Conservation (phyloP, 2,888 invertebrate genomes). For the Rhamphomyia laevipes region DNA sequence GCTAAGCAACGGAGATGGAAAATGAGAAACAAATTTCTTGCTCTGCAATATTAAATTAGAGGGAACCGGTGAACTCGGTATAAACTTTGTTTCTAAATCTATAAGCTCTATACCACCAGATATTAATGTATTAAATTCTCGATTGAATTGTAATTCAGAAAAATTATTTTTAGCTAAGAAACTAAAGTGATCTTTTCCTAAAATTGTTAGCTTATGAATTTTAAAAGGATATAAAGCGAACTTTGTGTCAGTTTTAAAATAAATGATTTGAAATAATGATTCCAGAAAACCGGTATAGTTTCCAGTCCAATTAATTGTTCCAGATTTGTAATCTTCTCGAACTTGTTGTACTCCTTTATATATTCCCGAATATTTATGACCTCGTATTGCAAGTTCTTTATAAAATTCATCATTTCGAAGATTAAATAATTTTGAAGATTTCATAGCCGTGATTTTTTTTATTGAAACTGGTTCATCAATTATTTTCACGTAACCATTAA, state of each 20-base stretch:
- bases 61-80: slow-evolving; percentile 53
- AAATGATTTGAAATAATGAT: slow-evolving; percentile 68
- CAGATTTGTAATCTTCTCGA: slow-evolving; percentile 19
- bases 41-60: slow-evolving; percentile 67
- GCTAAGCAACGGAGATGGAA: slow-evolving; percentile 21
- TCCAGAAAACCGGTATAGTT: slow-evolving; percentile 82
- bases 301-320: slow-evolving; percentile 48
- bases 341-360: slow-evolving; percentile 21
- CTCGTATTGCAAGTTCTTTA: slow-evolving; percentile 52
- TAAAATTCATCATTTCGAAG: slow-evolving; percentile 51
- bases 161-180: slow-evolving; percentile 27
- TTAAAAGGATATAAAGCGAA: slow-evolving; percentile 61
- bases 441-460: slow-evolving; percentile 30
- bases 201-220: slow-evolving; percentile 52
- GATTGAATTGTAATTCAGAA: slow-evolving; percentile 18
- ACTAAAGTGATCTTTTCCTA: slow-evolving; percentile 46
- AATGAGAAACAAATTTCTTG: slow-evolving; percentile 59
- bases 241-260: slow-evolving; percentile 52
- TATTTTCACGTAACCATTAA: slow-evolving; percentile 52
- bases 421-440: slow-evolving; percentile 30
- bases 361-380: slow-evolving; percentile 43
- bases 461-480: slow-evolving; percentile 60
- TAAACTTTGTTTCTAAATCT: slow-evolving; percentile 53
- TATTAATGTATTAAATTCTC: slow-evolving; percentile 27
- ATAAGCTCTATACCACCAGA: slow-evolving; percentile 63